Percentiles rank a stretch among this genome's conserved stretches.
Evolutionary conservation across 2,797 vertebrate genomes (phyloP).

Genomic region (Echiichthys vipera): DNA sequence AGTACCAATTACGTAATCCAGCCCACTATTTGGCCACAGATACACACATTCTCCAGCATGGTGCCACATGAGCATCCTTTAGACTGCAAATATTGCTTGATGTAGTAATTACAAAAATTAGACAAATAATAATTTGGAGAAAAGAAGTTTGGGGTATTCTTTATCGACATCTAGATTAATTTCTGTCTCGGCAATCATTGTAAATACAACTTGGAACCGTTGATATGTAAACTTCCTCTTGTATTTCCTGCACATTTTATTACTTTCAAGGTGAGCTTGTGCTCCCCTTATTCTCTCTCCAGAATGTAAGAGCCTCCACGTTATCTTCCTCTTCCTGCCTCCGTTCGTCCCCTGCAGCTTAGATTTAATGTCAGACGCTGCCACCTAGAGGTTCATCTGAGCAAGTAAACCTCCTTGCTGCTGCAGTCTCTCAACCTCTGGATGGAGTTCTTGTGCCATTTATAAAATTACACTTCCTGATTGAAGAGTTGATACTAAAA

Average conservation of each 20-base stretch:
- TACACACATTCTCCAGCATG: conserved; percentile 33
- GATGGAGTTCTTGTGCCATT: conserved; percentile 72
- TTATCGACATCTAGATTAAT: neutral
- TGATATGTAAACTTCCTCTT: neutral
- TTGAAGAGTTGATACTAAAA: neutral
- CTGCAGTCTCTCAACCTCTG: conserved; percentile 56
- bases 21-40: conserved; percentile 60
- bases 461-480: conserved; percentile 19
- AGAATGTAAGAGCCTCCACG: conserved; percentile 1
- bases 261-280: neutral
- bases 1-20: conserved; percentile 76
- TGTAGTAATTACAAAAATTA: neutral
- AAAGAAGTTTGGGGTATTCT: neutral
- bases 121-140: neutral
- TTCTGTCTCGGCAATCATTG: neutral
- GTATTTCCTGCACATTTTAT: neutral
- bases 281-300: neutral
- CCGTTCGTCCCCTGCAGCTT: neutral
- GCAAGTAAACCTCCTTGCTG: conserved; percentile 13
- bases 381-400: conserved; percentile 75
- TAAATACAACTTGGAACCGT: neutral
- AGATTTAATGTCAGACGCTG: conserved; percentile 57
- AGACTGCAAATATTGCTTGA: neutral
- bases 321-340: neutral
- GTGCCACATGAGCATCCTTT: conserved; percentile 41